A percentile compares a stretch with the other conserved stretches of the same genome.
Evolutionary conservation across 1,140 invertebrate genomes (phyloP).

Genomic region (Drosophila auraria): DNA sequence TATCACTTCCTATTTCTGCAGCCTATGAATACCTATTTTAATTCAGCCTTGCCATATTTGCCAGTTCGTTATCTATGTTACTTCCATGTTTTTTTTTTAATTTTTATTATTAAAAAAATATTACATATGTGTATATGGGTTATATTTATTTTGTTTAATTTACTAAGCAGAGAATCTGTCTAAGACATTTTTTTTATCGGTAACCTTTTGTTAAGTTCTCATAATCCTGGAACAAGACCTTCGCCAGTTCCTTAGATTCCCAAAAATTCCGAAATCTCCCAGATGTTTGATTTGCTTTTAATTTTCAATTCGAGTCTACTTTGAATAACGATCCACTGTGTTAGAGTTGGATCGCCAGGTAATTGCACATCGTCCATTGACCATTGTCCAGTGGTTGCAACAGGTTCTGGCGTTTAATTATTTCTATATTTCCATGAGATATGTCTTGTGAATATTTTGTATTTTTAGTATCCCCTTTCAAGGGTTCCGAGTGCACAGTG

Average conservation of each 20-base stretch:
- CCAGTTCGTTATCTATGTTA: no score
- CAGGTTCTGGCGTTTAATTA: conserved; percentile 41
- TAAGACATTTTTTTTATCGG: neutral
- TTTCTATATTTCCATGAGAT: conserved; percentile 25
- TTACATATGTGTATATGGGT: neutral
- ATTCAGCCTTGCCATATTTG: no score
- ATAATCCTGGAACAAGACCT: neutral
- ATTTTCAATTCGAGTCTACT: neutral
- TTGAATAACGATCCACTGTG: conserved; percentile 15
- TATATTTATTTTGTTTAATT: neutral
- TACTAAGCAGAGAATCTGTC: neutral
- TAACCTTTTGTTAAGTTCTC: neutral
- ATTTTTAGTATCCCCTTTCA: neutral
- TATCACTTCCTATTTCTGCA: neutral
- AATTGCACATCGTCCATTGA: conserved; percentile 19
- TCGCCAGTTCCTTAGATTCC: neutral
- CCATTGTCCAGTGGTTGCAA: conserved; percentile 14
- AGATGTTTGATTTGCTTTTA: neutral
- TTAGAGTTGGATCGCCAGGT: neutral
- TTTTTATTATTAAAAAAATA: neutral
- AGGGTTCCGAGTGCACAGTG: conserved; percentile 22
- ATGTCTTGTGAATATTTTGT: neutral
- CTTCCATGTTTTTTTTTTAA: neutral
- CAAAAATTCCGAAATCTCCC: neutral
- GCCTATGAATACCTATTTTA: neutral